phyloP scores from a whole-genome alignment of 2,113 vertebrate genomes.

The Alouatta palliata region DNA sequence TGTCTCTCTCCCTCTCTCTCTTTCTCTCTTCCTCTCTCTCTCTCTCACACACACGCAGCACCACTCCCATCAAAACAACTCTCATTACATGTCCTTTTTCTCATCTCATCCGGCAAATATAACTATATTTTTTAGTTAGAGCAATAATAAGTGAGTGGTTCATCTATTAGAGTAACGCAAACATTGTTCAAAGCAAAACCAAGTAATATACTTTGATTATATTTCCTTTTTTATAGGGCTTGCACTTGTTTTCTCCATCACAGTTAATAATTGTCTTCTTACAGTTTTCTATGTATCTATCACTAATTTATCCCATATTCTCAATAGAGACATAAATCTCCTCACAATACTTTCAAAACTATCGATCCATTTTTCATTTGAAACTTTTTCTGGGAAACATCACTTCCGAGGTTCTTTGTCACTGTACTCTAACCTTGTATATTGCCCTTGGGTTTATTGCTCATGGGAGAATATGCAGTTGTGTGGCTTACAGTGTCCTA shows the following conservation, averaged over 20 bases:
- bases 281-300: background rate
- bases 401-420: background rate
- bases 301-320: background rate
- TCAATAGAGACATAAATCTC: background rate
- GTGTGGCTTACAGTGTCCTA: background rate
- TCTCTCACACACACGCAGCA: background rate
- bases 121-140: background rate
- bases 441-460: background rate
- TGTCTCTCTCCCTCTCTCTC: rapidly evolving
- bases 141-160: background rate
- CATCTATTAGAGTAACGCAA: background rate
- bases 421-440: background rate
- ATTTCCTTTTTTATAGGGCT: background rate
- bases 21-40: background rate
- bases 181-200: background rate
- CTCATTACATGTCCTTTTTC: background rate
- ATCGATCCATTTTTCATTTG: background rate
- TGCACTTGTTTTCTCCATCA: background rate
- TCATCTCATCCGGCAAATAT: background rate
- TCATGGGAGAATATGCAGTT: background rate
- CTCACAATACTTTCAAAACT: background rate
- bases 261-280: background rate
- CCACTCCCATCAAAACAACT: background rate
- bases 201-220: background rate
- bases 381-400: background rate